Conservation (phyloP, 2,797 vertebrate species). For the Paratrypauchen microcephalus region DNA sequence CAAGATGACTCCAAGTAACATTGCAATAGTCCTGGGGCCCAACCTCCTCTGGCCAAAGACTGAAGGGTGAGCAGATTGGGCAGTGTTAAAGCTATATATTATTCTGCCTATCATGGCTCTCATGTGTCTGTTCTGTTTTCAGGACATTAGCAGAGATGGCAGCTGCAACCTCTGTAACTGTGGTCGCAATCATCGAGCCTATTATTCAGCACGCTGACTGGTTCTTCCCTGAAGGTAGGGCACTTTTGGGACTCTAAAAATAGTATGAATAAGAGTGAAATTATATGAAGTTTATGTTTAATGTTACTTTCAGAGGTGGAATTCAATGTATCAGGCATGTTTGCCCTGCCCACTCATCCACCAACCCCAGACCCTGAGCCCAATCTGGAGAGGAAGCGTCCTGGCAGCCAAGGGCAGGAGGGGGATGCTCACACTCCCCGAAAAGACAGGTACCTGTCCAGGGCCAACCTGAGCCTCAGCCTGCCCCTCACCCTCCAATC, state of each 20-base stretch:
- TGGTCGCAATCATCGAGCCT: constrained; percentile 93
- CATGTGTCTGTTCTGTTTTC: constrained; percentile 10
- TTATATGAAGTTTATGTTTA: no score
- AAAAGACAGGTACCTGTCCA: constrained; percentile 91
- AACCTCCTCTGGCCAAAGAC: constrained; percentile 94
- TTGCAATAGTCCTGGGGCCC: constrained; percentile 94
- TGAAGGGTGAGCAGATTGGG: constrained; percentile 84
- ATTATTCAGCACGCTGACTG: constrained; percentile 95
- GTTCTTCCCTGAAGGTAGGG: constrained; percentile 95
- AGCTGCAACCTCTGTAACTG: constrained; percentile 93
- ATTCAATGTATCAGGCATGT: constrained; percentile 96
- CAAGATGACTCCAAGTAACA: constrained; percentile 97
- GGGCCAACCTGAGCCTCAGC: constrained; percentile 75
- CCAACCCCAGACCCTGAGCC: constrained; percentile 79
- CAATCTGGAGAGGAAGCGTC: constrained; percentile 86
- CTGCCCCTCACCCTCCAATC: constrained; percentile 67
- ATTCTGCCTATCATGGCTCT: no score
- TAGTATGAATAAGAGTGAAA: background rate
- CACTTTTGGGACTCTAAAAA: background rate
- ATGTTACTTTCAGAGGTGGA: constrained; percentile 82
- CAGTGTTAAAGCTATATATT: background rate
- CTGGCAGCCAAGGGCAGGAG: constrained; percentile 87
- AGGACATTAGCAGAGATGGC: constrained; percentile 96
- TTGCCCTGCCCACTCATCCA: constrained; percentile 81
- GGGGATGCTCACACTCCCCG: constrained; percentile 87